These are phyloP conservation scores for Rallus limicola DNA, from an alignment of 2,113 vertebrate species.

Conservation along the genomic window DNA sequence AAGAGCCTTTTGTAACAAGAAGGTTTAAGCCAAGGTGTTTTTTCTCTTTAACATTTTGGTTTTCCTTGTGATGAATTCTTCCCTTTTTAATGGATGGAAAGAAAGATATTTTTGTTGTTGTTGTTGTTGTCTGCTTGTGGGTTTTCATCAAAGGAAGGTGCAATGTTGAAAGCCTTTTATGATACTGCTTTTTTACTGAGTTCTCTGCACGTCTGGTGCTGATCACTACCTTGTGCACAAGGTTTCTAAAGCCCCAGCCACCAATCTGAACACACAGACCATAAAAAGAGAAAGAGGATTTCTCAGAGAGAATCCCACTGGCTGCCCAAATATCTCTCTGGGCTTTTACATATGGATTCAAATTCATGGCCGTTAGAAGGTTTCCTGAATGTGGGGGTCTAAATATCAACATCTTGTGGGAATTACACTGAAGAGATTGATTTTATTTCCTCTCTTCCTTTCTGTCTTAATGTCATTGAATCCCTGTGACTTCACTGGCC, in stretches of 20 bases:
- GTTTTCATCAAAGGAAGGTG: neutral
- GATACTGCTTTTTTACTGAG: neutral
- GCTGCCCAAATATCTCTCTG: neutral
- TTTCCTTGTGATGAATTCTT: slow-evolving; percentile 1
- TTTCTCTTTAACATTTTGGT: slow-evolving; percentile 4
- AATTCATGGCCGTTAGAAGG: neutral
- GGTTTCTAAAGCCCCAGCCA: neutral
- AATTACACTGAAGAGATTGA: neutral
- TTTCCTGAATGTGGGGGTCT: neutral
- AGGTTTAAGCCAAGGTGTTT: neutral
- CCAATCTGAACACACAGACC: neutral
- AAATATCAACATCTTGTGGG: neutral
- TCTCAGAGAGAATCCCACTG: neutral
- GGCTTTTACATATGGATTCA: neutral
- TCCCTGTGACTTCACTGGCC: neutral
- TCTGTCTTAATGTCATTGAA: neutral
- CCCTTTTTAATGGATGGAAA: slow-evolving; percentile 38
- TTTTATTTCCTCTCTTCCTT: neutral
- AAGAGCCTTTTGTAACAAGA: slow-evolving; percentile 61
- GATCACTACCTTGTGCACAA: neutral
- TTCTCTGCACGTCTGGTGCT: slow-evolving; percentile 41
- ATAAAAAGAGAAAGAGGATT: neutral
- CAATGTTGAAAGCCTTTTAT: neutral
- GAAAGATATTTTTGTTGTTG: neutral
- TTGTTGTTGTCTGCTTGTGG: neutral